Evolutionary conservation across 2,797 vertebrate genomes (phyloP).

Genomic region (Antrozous pallidus): DNA sequence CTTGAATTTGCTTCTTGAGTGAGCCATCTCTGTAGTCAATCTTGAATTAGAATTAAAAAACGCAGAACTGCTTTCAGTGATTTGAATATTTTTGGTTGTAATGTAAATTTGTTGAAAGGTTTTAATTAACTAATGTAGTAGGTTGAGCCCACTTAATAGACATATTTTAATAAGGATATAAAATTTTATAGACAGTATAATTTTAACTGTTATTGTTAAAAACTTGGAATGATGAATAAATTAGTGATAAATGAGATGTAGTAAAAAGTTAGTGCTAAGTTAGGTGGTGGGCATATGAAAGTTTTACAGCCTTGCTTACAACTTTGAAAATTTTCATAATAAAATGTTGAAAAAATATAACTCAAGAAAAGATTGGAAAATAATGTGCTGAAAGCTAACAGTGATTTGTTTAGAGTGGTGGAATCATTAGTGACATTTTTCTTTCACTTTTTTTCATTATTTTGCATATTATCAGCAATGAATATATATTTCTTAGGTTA

Average conservation of each 20-base stretch:
- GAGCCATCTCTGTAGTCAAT: background rate
- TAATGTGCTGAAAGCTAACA: slow-evolving; percentile 12
- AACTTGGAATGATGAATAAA: background rate
- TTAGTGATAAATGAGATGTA: background rate
- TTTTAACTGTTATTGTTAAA: background rate
- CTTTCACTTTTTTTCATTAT: background rate
- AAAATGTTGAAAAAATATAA: slow-evolving; percentile 6
- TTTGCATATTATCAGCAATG: background rate
- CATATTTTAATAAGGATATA: background rate
- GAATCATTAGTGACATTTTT: slow-evolving; percentile 8
- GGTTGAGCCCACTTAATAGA: background rate
- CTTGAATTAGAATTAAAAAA: slow-evolving; percentile 28
- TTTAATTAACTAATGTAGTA: background rate
- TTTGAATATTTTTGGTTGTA: background rate
- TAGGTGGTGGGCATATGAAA: background rate
- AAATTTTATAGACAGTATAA: background rate
- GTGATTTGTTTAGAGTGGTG: background rate
- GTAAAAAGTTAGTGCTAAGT: slow-evolving; percentile 14
- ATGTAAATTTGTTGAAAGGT: background rate
- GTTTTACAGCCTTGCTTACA: background rate
- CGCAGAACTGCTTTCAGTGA: background rate
- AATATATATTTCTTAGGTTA: slow-evolving; percentile 18
- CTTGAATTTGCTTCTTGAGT: slow-evolving; percentile 17
- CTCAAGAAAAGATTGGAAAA: background rate
- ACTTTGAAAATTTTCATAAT: slow-evolving; percentile 3